Evolutionary conservation across 2,113 vertebrate genomes (phyloP).

Genomic region (Elgaria multicarinata): DNA sequence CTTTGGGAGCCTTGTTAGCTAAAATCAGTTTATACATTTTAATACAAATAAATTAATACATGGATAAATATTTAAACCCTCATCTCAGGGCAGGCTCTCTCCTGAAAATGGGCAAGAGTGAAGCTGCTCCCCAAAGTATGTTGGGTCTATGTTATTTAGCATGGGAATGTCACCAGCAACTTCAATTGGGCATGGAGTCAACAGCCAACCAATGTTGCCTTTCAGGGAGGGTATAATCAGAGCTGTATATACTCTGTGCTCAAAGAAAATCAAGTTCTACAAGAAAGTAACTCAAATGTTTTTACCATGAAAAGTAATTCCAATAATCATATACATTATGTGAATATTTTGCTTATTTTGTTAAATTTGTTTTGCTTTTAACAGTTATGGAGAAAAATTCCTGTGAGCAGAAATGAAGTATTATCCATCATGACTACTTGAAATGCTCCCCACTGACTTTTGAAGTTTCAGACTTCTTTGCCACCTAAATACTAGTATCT

Average conservation of each 20-base stretch:
- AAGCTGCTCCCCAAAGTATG: background rate
- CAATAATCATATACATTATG: background rate
- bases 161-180: background rate
- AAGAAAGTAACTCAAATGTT: background rate
- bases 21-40: too few relatives aligned
- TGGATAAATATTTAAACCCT: too few relatives aligned
- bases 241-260: background rate
- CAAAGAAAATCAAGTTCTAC: background rate
- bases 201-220: background rate
- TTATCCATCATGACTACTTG: background rate
- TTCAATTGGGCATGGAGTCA: background rate
- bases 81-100: too few relatives aligned
- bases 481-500: background rate
- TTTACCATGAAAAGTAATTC: background rate
- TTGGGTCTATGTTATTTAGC: background rate
- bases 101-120: background rate
- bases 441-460: background rate
- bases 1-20: too few relatives aligned
- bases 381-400: background rate
- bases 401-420: background rate
- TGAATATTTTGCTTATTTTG: background rate
- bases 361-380: background rate
- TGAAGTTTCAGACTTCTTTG: background rate
- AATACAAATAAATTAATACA: too few relatives aligned
- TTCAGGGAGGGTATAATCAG: background rate